A percentile compares a stretch with the other conserved stretches of the same genome.
These are phyloP conservation scores for Epinephelus coioides DNA, from an alignment of 2,797 vertebrate species.

Conservation along the genomic window DNA sequence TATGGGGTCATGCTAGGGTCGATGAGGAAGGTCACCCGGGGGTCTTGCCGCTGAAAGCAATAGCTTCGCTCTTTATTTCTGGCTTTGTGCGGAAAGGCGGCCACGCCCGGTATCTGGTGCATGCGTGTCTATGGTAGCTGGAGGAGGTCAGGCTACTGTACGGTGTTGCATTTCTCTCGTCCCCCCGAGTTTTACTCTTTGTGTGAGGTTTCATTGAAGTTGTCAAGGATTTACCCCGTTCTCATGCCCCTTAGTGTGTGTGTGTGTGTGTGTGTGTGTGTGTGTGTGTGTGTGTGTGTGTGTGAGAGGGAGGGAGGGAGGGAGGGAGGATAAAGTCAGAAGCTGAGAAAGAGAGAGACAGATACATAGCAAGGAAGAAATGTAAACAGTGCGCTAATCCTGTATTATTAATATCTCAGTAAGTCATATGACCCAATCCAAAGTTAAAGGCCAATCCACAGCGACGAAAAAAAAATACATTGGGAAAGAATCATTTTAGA, in stretches of 20 bases:
- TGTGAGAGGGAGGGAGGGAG: slow-evolving; percentile 11
- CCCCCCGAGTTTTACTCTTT: slow-evolving; percentile 80
- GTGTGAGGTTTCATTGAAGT: slow-evolving; percentile 83
- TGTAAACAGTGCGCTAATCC: slow-evolving; percentile 72
- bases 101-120: slow-evolving; percentile 86
- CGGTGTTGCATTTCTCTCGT: slow-evolving; percentile 83
- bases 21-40: slow-evolving; percentile 79
- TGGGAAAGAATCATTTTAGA: slow-evolving; percentile 60
- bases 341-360: slow-evolving; percentile 52
- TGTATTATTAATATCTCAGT: slow-evolving; percentile 70
- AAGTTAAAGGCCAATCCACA: slow-evolving; percentile 57
- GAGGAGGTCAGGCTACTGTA: slow-evolving; percentile 82
- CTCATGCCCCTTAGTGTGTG: slow-evolving; percentile 75
- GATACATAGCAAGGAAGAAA: slow-evolving; percentile 58
- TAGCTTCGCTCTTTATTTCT: slow-evolving; percentile 82
- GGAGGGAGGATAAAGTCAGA: slow-evolving; percentile 37
- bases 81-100: slow-evolving; percentile 78
- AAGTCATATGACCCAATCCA: slow-evolving; percentile 60
- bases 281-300: slow-evolving; percentile 5
- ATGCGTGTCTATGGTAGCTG: slow-evolving; percentile 78
- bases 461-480: slow-evolving; percentile 41
- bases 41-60: slow-evolving; percentile 86
- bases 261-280: slow-evolving; percentile 44
- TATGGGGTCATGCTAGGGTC: slow-evolving; percentile 83
- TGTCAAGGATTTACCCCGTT: slow-evolving; percentile 80